These are phyloP conservation scores for Drosophila paramelanica DNA, from an alignment of 2,888 invertebrate species.

Conservation along the genomic window DNA sequence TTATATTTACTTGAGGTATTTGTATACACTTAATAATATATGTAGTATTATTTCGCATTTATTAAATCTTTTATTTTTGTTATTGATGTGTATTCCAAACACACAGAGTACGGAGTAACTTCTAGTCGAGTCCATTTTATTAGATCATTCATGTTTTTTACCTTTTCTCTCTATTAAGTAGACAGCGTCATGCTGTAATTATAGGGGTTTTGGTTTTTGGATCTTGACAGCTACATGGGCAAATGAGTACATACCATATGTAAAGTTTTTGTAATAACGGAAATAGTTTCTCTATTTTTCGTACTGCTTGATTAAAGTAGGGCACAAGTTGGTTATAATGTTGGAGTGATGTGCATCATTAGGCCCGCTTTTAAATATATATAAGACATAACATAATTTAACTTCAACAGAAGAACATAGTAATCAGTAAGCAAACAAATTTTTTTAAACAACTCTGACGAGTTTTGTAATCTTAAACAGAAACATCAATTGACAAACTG, in stretches of 20 bases:
- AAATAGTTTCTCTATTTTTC: conserved; percentile 36
- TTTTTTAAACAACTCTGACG: neutral
- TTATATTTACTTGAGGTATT: too few relatives aligned
- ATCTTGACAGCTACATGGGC: conserved; percentile 1
- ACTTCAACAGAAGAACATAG: neutral
- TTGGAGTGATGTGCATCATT: conserved; percentile 23
- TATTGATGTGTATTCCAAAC: too few relatives aligned
- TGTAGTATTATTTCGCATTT: too few relatives aligned
- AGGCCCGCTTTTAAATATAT: conserved; percentile 3
- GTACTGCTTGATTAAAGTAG: conserved; percentile 31
- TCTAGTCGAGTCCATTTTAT: neutral
- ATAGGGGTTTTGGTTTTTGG: conserved; percentile 15
- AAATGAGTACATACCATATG: neutral
- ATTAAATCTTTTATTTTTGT: too few relatives aligned
- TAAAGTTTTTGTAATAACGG: conserved; percentile 24
- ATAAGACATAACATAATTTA: neutral
- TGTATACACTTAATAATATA: too few relatives aligned
- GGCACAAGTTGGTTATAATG: conserved; percentile 13
- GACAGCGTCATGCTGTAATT: conserved; percentile 12
- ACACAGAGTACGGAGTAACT: neutral
- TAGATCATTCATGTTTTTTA: neutral
- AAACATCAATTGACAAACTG: neutral
- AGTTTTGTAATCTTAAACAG: neutral
- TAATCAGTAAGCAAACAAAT: neutral
- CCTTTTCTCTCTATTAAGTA: neutral